phyloP scores from a whole-genome alignment of 2,797 vertebrate genomes.

The Diceros bicornis region DNA sequence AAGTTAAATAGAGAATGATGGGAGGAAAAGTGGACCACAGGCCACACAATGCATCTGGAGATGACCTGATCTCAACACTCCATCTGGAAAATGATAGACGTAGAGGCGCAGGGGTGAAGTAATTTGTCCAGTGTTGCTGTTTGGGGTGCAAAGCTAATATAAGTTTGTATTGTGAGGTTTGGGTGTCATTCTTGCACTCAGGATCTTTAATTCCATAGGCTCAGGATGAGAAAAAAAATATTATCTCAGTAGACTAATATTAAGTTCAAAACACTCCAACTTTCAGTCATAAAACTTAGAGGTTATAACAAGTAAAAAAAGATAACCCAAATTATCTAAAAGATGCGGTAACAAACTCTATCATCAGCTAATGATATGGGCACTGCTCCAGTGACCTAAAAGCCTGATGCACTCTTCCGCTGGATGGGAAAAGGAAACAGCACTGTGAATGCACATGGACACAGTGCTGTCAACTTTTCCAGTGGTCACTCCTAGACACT shows the following conservation, averaged over 20 bases:
- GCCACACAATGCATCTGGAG: neutral
- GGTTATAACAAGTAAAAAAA: neutral
- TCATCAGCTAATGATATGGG: neutral
- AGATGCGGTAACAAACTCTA: neutral
- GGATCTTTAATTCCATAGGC: neutral
- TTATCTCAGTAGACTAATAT: neutral
- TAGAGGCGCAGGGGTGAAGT: neutral
- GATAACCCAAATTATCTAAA: neutral
- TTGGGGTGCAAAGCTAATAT: neutral
- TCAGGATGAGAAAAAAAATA: neutral
- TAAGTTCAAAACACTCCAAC: neutral
- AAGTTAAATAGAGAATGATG: slow-evolving; percentile 15
- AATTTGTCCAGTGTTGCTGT: neutral
- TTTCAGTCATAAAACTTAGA: neutral
- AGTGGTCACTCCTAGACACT: neutral
- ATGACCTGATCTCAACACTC: neutral
- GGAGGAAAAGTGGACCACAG: neutral
- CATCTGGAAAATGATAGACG: neutral
- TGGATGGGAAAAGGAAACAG: neutral
- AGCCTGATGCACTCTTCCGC: neutral
- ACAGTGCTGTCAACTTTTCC: neutral
- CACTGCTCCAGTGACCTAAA: neutral
- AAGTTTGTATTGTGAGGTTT: neutral
- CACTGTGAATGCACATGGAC: neutral
- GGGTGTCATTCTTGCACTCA: neutral